A percentile compares a stretch with the other conserved stretches of the same genome.
These are phyloP conservation scores for Liposcelis brunnea DNA, from an alignment of 2,888 invertebrate species.

Conservation along the genomic window DNA sequence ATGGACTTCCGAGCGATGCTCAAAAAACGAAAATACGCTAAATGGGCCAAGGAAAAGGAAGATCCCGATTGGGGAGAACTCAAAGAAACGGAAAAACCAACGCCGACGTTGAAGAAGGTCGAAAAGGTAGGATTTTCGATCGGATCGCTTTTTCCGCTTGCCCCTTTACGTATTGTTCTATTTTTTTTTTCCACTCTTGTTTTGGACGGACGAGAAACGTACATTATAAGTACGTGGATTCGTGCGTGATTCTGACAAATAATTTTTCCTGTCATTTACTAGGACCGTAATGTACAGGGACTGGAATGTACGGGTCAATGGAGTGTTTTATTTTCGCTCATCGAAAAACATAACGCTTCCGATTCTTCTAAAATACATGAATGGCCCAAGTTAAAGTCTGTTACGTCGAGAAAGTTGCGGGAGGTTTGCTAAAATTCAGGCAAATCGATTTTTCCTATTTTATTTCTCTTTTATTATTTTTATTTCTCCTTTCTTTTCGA, in stretches of 20 bases:
- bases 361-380: neutral
- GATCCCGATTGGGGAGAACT: conserved; percentile 88
- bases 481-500: neutral
- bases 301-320: conserved; percentile 2
- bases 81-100: conserved; percentile 77
- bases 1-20: conserved; percentile 99
- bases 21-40: conserved; percentile 87
- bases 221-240: neutral
- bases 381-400: conserved; percentile 6
- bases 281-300: neutral
- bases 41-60: conserved; percentile 80
- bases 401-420: neutral
- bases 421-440: conserved; percentile 3
- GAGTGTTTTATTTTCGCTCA: conserved; percentile 7
- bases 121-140: conserved; percentile 57
- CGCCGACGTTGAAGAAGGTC: conserved; percentile 76
- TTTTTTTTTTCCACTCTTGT: conserved; percentile 10
- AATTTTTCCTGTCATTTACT: neutral
- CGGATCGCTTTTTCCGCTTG: too few species aligned
- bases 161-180: too few species aligned
- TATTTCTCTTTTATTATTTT: neutral
- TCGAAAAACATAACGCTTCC: conserved; percentile 8
- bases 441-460: conserved; percentile 9
- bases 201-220: neutral
- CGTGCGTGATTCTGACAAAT: neutral